Percentiles rank a stretch among this genome's conserved stretches.
phyloP scores from a whole-genome alignment of 2,888 invertebrate species.

The Caenorhabditis doughertyi region DNA sequence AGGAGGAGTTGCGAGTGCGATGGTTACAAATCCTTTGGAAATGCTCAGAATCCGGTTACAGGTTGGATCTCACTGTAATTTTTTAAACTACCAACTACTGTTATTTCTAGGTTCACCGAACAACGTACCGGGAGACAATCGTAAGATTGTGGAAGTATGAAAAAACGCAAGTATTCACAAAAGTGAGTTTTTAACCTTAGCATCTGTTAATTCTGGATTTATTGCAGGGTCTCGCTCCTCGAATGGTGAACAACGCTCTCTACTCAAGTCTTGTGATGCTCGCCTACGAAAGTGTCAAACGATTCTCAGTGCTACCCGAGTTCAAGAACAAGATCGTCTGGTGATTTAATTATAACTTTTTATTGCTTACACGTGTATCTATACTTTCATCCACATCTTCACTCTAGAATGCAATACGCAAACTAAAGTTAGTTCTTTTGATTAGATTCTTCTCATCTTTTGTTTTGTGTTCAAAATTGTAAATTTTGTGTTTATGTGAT shows the following conservation, averaged over 20 bases:
- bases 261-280: conserved; percentile 79
- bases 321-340: conserved; percentile 77
- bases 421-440: not conserved
- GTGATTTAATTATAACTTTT: conserved; percentile 58
- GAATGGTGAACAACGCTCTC: conserved; percentile 78
- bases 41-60: conserved; percentile 78
- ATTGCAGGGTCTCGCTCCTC: conserved; percentile 77
- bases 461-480: conserved; percentile 50
- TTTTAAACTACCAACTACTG: not conserved
- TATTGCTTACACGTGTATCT: conserved; percentile 41
- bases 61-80: conserved; percentile 40
- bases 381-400: not conserved
- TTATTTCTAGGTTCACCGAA: conserved; percentile 78
- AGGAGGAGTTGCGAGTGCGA: conserved; percentile 78
- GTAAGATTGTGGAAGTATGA: conserved; percentile 77
- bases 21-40: conserved; percentile 79
- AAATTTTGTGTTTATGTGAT: conserved; percentile 40
- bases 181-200: conserved; percentile 61
- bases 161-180: conserved; percentile 77
- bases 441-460: not conserved
- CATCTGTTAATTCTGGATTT: not conserved
- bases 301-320: conserved; percentile 76
- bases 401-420: not conserved
- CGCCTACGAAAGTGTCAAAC: conserved; percentile 80
- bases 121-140: conserved; percentile 77